Evolutionary conservation across 2,888 invertebrate species (phyloP).

Genomic region (Galeruca laticollis): DNA sequence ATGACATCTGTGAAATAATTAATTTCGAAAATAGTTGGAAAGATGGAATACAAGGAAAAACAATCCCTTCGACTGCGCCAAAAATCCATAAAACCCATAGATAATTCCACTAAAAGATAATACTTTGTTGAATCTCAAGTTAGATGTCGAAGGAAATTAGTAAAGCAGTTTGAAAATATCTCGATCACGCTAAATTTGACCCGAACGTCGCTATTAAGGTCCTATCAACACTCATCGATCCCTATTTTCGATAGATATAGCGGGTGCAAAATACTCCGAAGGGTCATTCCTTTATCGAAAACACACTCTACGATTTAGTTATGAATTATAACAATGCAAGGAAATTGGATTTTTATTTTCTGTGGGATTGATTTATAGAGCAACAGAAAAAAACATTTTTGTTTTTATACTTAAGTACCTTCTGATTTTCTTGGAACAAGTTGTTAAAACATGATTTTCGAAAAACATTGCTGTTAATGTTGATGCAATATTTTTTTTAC

Average conservation of each 20-base stretch:
- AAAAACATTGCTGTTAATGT: no score
- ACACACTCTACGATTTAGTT: slow-evolving; percentile 31
- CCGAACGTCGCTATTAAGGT: slow-evolving; percentile 63
- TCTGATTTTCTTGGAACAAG: no score
- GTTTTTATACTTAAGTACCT: no score
- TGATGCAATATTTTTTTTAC: no score
- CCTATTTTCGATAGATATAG: slow-evolving; percentile 57
- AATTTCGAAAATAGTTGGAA: no score
- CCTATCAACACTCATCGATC: slow-evolving; percentile 46
- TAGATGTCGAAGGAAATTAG: slow-evolving; percentile 47
- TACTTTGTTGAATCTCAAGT: slow-evolving; percentile 46
- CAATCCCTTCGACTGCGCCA: not conserved
- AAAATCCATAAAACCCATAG: slow-evolving; percentile 29
- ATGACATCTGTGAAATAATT: no score
- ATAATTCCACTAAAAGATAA: slow-evolving; percentile 40
- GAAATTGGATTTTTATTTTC: slow-evolving; percentile 62
- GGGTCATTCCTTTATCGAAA: slow-evolving; percentile 44
- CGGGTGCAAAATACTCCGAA: slow-evolving; percentile 47
- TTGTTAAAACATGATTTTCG: no score
- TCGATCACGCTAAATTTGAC: slow-evolving; percentile 63
- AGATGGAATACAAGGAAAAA: not conserved
- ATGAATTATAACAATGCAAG: slow-evolving; percentile 46
- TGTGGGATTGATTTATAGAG: slow-evolving; percentile 28
- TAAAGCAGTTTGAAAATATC: slow-evolving; percentile 51
- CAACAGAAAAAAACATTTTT: slow-evolving; percentile 12